phyloP scores from a whole-genome alignment of 2,113 vertebrate genomes.

The Pelmatolapia mariae region DNA sequence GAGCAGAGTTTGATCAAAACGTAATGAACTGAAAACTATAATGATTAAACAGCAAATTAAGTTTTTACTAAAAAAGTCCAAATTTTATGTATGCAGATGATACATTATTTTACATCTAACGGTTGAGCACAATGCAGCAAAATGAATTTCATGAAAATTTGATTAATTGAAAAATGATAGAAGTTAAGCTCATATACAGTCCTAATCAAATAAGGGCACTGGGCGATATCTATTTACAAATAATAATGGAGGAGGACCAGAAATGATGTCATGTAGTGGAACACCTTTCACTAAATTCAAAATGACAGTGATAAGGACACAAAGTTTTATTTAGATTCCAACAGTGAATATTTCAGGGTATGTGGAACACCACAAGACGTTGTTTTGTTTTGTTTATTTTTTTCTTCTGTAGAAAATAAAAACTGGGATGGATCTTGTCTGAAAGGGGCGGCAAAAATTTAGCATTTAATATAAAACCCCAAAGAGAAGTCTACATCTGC shows the following conservation, averaged over 20 bases:
- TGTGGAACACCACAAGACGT: not conserved
- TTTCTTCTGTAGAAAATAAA: not conserved
- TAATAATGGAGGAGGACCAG: not conserved
- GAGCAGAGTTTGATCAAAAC: not conserved
- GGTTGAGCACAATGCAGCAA: not conserved
- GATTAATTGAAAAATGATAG: not conserved
- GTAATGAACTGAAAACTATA: not conserved
- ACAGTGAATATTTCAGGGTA: not conserved
- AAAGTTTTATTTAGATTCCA: not conserved
- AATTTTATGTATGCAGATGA: not conserved
- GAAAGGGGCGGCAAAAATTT: not conserved
- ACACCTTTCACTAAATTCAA: not conserved
- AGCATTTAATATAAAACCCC: not conserved
- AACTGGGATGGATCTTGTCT: not conserved
- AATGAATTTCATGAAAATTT: not conserved
- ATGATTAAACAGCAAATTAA: not conserved
- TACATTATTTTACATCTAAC: not conserved
- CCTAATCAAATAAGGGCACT: not conserved
- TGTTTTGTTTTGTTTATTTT: not conserved
- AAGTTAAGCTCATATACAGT: not conserved
- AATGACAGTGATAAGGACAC: not conserved
- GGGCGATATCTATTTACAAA: not conserved
- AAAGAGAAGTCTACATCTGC: not conserved
- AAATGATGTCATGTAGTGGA: not conserved
- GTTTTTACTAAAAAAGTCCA: not conserved